Evolutionary conservation across 2,888 invertebrate genomes (phyloP).

Genomic region (Serripes groenlandicus): DNA sequence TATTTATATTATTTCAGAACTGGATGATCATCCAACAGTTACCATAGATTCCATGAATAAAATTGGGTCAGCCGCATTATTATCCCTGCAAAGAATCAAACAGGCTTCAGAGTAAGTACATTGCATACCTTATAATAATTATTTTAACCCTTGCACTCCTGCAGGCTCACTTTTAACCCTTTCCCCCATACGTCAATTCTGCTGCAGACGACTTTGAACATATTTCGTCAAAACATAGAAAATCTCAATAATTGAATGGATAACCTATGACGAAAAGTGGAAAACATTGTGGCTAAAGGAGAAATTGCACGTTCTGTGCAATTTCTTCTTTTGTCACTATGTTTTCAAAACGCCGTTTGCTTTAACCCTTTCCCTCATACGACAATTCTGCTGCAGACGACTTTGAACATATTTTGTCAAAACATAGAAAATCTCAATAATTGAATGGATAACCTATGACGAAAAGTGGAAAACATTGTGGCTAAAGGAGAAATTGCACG

Average conservation of each 20-base stretch:
- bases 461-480: too few species aligned
- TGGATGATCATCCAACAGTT: constrained; percentile 77
- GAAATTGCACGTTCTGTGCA: too few species aligned
- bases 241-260: neutral
- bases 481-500: too few species aligned
- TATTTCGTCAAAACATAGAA: neutral
- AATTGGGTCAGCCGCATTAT: constrained; percentile 80
- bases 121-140: neutral
- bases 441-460: too few species aligned
- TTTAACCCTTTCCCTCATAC: too few species aligned
- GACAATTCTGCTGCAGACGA: too few species aligned
- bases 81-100: constrained; percentile 80
- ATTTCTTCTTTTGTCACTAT: too few species aligned
- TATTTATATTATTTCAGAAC: constrained; percentile 63
- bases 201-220: neutral
- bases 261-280: neutral
- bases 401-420: too few species aligned
- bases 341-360: too few species aligned
- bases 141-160: neutral
- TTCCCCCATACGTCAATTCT: neutral
- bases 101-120: constrained; percentile 82
- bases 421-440: too few species aligned
- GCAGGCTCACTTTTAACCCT: neutral
- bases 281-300: neutral
- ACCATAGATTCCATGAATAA: constrained; percentile 79